Evolutionary conservation across 2,113 vertebrate genomes (phyloP), one percentile per base, ranked within the genome.

Genomic region (Poecile atricapillus): DNA sequence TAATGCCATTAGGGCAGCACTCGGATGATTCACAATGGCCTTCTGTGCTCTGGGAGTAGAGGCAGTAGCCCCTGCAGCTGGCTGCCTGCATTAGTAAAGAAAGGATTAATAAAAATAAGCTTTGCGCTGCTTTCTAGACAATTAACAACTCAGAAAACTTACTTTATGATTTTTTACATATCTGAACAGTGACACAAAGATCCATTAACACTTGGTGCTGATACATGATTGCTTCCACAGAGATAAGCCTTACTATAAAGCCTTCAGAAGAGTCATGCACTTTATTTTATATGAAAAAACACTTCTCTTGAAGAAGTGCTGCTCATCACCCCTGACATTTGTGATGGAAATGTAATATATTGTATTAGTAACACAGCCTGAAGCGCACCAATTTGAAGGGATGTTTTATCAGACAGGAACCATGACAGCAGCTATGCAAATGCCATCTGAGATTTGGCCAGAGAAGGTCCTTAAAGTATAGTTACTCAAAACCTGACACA

Each of bases 11-110:
- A 99, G 98, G 90, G 99, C 99, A 94, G 99, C 99, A 87, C 99
- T 99, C 41, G 99, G 99, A 97, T 99, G 99, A 97, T 99, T 99
- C 96, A 99, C 99, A 96, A 99, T 99, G 92, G 99, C 99, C 98
- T 99, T 99, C 83, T 99, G 99, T 93, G 99, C 97, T 98, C 99
- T 98, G 44, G 98, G 98, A 95, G 98, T 95, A 47, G 98, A 98
- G 89, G 98, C 95, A 90, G 97, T 95, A 97, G 98, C 97, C 93
- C 98, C 98, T 65, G 90, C 97, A 94, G 98, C 91, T 84, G 98
- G 98, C 96, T 98, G 99, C 98, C 99, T 99, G 83, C 4, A 83
- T 60, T 53, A 55, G 85, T 30, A 75, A 93, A 71, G 67, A 94
- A 89, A 87, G 75, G 95, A 41, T 87, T 64, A 69, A 81, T 77